phyloP scores from a whole-genome alignment of 2,113 vertebrate species.

The Eolophus roseicapilla region DNA sequence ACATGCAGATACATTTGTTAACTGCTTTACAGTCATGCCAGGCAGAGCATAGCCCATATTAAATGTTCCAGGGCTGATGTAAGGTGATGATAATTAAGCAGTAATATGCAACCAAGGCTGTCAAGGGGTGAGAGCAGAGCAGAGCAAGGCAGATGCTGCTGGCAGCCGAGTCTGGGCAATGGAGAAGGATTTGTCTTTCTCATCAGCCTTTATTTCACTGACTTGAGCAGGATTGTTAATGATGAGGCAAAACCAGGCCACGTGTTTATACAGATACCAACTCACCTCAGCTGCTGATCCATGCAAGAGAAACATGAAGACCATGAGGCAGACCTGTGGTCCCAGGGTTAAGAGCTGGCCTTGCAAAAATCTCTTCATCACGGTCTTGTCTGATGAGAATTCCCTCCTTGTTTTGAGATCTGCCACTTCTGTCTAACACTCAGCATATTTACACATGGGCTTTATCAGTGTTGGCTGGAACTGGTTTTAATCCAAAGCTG shows the following conservation, averaged over 20 bases:
- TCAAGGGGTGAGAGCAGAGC: slow-evolving; percentile 7
- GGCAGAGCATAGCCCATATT: neutral
- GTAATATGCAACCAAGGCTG: slow-evolving; percentile 28
- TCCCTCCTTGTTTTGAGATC: neutral
- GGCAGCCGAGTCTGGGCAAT: neutral
- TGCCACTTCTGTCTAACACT: neutral
- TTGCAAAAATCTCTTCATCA: neutral
- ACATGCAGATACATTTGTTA: slow-evolving; percentile 57
- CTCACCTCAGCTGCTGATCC: neutral
- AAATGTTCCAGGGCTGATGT: slow-evolving; percentile 7
- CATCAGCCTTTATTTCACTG: neutral
- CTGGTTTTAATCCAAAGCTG: neutral
- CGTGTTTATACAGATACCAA: neutral
- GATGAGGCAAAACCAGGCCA: neutral
- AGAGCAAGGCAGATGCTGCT: slow-evolving; percentile 1
- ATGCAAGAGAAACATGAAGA: neutral
- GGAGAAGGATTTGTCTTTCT: neutral
- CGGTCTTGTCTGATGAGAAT: neutral
- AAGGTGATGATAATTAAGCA: slow-evolving; percentile 54
- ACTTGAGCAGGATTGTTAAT: neutral
- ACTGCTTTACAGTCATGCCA: neutral
- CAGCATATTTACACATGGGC: neutral
- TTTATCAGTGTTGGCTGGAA: neutral
- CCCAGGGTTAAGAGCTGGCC: neutral
- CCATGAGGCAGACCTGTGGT: neutral